A percentile compares a stretch with the other conserved stretches of the same genome.
These are phyloP conservation scores for Leptopilina myrica DNA, from an alignment of 2,888 invertebrate genomes.

Conservation along the genomic window DNA sequence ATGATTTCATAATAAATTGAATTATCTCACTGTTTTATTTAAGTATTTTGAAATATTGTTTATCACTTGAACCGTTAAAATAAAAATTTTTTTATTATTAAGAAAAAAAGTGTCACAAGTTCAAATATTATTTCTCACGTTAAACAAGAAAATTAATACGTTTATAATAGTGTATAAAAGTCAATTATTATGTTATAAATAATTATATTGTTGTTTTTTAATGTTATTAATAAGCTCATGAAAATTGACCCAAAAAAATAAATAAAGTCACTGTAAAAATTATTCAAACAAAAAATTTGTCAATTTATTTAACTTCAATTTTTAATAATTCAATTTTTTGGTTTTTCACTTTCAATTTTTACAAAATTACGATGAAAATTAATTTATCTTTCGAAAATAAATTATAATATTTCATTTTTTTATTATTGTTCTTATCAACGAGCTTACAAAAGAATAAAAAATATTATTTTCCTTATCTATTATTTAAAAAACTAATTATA, in stretches of 20 bases:
- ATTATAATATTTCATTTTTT: too few relatives aligned
- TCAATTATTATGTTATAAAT: background rate
- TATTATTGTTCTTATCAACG: too few relatives aligned
- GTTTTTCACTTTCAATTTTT: background rate
- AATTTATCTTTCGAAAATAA: too few relatives aligned
- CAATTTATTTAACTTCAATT: background rate
- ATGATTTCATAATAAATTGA: conserved; percentile 1
- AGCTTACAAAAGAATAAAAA: too few relatives aligned
- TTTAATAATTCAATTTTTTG: background rate
- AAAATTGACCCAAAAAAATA: too few relatives aligned
- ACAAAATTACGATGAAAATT: too few relatives aligned
- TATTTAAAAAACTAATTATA: too few relatives aligned
- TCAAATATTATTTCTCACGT: background rate
- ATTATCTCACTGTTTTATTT: background rate
- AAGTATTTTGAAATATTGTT: background rate
- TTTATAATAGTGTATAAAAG: background rate
- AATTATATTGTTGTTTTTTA: too few relatives aligned
- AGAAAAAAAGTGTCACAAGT: background rate
- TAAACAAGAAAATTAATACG: too few relatives aligned
- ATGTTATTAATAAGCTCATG: too few relatives aligned
- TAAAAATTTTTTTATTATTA: background rate
- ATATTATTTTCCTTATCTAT: too few relatives aligned
- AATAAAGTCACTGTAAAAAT: background rate
- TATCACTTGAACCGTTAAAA: background rate
- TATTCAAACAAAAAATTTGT: too few relatives aligned